Percentiles rank a stretch among this genome's conserved stretches.
Evolutionary conservation across 2,888 invertebrate species (phyloP).

Genomic region (Drosophila testacea): DNA sequence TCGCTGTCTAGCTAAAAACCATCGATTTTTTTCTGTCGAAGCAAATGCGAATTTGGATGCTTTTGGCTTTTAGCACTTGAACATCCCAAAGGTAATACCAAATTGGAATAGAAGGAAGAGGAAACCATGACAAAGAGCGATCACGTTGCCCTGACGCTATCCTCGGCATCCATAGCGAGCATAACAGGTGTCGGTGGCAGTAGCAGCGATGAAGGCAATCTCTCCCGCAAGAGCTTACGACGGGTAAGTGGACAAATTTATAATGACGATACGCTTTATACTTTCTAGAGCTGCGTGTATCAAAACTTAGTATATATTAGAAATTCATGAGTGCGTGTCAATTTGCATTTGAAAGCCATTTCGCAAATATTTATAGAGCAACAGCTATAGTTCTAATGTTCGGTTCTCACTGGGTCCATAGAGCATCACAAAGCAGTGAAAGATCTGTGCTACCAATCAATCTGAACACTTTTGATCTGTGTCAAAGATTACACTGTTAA

Average conservation of each 20-base stretch:
- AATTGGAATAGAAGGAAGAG: slow-evolving; percentile 6
- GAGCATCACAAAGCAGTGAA: too few relatives aligned
- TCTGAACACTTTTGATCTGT: too few relatives aligned
- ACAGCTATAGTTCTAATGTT: neutral
- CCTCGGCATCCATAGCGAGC: slow-evolving; percentile 59
- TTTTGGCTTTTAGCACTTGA: slow-evolving; percentile 11
- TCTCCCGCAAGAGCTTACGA: slow-evolving; percentile 82
- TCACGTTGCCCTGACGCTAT: slow-evolving; percentile 82
- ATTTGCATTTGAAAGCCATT: slow-evolving; percentile 9
- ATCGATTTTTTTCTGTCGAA: slow-evolving; percentile 49
- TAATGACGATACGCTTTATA: slow-evolving; percentile 1
- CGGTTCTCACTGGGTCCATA: too few relatives aligned
- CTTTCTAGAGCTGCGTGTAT: slow-evolving; percentile 19
- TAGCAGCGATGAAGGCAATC: slow-evolving; percentile 55
- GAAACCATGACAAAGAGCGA: slow-evolving; percentile 75
- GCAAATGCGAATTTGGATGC: slow-evolving; percentile 28
- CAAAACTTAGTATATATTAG: neutral
- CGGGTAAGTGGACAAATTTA: slow-evolving; percentile 73
- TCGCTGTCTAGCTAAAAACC: slow-evolving; percentile 15
- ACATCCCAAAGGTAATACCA: neutral
- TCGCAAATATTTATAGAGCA: neutral
- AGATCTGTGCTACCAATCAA: too few relatives aligned
- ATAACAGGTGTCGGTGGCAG: slow-evolving; percentile 43
- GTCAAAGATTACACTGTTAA: too few relatives aligned
- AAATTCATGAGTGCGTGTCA: neutral